Conservation (phyloP, 2,888 invertebrate species). For the Keiferia lycopersicella region DNA sequence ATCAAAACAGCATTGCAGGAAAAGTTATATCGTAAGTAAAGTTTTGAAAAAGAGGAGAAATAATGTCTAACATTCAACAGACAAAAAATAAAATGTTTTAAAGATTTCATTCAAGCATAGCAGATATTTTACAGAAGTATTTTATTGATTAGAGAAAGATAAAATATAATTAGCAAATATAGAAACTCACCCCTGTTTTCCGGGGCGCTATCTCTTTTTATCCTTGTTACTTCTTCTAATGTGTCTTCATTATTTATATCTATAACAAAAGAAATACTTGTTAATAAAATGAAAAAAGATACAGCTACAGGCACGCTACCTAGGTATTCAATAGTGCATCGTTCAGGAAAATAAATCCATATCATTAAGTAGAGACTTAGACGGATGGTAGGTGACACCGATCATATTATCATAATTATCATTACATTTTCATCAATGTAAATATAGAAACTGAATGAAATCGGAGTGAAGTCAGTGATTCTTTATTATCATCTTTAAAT, state of each 20-base stretch:
- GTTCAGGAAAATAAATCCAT: no score
- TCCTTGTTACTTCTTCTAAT: conserved; percentile 71
- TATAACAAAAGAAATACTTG: conserved; percentile 54
- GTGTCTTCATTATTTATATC: conserved; percentile 64
- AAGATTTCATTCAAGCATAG: conserved; percentile 45
- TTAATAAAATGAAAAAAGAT: not conserved
- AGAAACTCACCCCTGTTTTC: conserved; percentile 77
- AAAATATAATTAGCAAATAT: not conserved
- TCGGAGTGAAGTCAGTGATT: no score
- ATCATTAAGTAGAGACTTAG: no score
- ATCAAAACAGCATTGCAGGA: conserved; percentile 27
- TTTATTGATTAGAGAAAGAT: not conserved
- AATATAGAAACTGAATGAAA: no score
- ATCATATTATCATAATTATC: no score
- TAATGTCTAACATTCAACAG: conserved; percentile 31
- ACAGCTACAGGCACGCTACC: not conserved
- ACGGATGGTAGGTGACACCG: no score
- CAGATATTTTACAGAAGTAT: conserved; percentile 41
- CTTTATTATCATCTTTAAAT: no score
- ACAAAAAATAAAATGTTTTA: conserved; percentile 23
- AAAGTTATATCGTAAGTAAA: conserved; percentile 26
- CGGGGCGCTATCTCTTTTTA: conserved; percentile 74
- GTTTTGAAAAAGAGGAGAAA: conserved; percentile 33
- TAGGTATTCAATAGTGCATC: no score
- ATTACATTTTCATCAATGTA: no score